phyloP scores from a whole-genome alignment of 2,797 vertebrate species.

The Dicrostonyx torquatus region DNA sequence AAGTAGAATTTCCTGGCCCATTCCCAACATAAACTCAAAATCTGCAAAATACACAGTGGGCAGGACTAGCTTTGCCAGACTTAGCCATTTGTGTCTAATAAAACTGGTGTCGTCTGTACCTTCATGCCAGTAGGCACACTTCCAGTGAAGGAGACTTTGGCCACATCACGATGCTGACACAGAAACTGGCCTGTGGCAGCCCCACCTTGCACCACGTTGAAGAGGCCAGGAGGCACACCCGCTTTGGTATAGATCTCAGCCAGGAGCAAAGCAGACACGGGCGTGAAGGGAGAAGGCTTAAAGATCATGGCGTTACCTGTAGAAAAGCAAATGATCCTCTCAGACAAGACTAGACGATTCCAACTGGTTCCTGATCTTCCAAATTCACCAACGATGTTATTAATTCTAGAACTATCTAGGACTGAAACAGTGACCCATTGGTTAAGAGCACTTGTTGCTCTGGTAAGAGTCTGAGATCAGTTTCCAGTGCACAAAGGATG shows the following conservation, averaged over 20 bases:
- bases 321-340: neutral
- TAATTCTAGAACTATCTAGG: neutral
- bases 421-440: neutral
- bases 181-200: slow-evolving; percentile 94
- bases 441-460: neutral
- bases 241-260: slow-evolving; percentile 96
- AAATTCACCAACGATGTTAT: neutral
- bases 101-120: slow-evolving; percentile 83
- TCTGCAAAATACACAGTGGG: fast-evolving
- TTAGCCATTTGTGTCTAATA: fast-evolving
- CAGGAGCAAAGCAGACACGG: slow-evolving; percentile 91
- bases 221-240: slow-evolving; percentile 93
- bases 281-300: slow-evolving; percentile 97
- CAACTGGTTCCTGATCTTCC: neutral
- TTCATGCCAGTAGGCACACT: slow-evolving; percentile 96
- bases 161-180: slow-evolving; percentile 93
- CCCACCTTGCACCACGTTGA: slow-evolving; percentile 96
- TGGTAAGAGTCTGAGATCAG: neutral
- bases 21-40: neutral
- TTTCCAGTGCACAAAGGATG: neutral
- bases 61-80: fast-evolving
- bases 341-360: neutral
- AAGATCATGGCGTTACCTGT: slow-evolving; percentile 97
- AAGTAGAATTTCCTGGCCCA: neutral
- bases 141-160: slow-evolving; percentile 98